phyloP scores from a whole-genome alignment of 2,888 invertebrate species.

The Phytoseiulus persimilis region DNA sequence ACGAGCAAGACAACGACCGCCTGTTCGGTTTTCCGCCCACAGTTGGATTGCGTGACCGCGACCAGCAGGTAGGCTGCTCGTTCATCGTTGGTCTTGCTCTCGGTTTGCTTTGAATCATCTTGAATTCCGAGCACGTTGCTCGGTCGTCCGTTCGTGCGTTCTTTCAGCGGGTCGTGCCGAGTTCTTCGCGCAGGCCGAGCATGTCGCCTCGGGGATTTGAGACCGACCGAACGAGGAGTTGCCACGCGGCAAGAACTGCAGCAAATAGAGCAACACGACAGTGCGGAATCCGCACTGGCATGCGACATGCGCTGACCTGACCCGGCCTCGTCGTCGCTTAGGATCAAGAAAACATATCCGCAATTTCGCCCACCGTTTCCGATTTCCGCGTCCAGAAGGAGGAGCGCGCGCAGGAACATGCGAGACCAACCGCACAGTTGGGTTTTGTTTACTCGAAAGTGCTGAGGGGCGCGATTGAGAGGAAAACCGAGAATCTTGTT shows the following conservation, averaged over 20 bases:
- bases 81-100: not conserved
- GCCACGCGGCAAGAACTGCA: not conserved
- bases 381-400: not conserved
- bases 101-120: not conserved
- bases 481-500: not conserved
- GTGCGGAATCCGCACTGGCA: not conserved
- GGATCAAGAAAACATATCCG: too few relatives aligned
- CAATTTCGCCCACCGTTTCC: not conserved
- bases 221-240: not conserved
- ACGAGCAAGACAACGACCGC: not conserved
- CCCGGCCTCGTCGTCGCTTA: too few relatives aligned
- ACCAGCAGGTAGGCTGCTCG: not conserved
- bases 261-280: not conserved
- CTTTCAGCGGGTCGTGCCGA: not conserved
- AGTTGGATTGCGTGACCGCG: not conserved
- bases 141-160: not conserved
- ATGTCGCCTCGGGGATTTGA: not conserved
- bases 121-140: not conserved
- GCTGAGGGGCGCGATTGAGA: not conserved
- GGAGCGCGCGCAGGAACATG: not conserved
- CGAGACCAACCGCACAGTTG: not conserved
- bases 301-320: not conserved
- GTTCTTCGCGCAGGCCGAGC: not conserved
- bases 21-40: slow-evolving; percentile 5
- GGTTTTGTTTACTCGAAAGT: not conserved